Base-by-base conservation (phyloP, 2,797 vertebrate species). In the Ptychobarbus kaznakovi region DNA sequence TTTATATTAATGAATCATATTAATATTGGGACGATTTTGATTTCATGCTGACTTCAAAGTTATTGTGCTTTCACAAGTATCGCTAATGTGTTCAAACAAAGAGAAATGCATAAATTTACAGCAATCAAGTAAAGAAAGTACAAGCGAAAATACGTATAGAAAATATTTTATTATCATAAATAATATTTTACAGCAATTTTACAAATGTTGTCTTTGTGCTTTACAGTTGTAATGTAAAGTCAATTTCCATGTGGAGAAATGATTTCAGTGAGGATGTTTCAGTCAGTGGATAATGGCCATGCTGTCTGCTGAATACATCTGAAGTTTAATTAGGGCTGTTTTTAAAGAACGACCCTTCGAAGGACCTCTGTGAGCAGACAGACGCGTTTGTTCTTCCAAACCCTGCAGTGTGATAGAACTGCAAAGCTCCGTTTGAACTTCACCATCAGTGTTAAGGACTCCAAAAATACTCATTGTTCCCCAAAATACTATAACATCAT, bases 101-200 rank as follows among this genome's bases (percentile, higher is more conserved):
- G 49, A 28, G 42, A 70, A 28, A 77, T 22, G 13, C 16, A 76
- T 35, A 8, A 56, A 18, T 46, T 63, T 13, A 82, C 40, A 73
- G 10, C 25, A 79, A 58, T 58, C 76, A 88, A 79, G 74, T 87
- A 84, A 87, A 83, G 15, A 44, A 12, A 16, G 44, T 25, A 75
- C 75, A 25, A 70, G 20, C 22, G 32, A 58, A 80, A 82, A 87
- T 91, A 51, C 1, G 91, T 91, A 91, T 95, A 95, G 90, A 95
- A 95, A 95, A 94, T 94, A 94, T 94, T 95, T 91, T 95, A 95
- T 95, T 90, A 84, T 91, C 93, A 92, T 93, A 92, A 95, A 94
- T 93, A 93, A 89, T 92, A 88, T 86, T 90, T 84, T 89, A 90
- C 89, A 90, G 88, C 38, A 87, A 82, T 89, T 93, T 93, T 93